These are phyloP conservation scores for Itoplectis maculator DNA, from an alignment of 2,888 invertebrate genomes.

Conservation along the genomic window DNA sequence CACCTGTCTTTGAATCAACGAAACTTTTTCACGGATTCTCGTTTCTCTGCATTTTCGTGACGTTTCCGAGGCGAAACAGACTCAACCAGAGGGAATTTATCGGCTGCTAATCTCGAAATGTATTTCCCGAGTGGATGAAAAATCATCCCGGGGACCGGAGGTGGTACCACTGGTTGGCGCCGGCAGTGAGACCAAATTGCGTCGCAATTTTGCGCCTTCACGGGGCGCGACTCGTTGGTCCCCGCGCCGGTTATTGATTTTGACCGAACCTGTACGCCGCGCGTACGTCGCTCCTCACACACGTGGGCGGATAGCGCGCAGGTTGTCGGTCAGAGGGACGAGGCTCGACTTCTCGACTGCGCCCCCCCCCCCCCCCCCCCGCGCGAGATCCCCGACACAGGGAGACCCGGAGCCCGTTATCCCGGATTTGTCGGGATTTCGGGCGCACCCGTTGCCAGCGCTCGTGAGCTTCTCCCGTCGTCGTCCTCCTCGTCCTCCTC, in stretches of 20 bases:
- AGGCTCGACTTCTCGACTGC: constrained; percentile 74
- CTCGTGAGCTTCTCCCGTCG: constrained; percentile 11
- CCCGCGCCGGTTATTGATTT: not conserved
- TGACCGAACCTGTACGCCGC: constrained; percentile 2
- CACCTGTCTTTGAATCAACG: too few species aligned
- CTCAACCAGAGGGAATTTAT: not conserved
- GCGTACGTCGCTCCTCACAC: constrained; percentile 43
- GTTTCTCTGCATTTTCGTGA: too few species aligned
- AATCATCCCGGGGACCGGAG: too few species aligned
- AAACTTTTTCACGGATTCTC: not conserved
- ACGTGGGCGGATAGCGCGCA: constrained; percentile 8
- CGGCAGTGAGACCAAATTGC: too few species aligned
- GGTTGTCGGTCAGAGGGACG: constrained; percentile 34
- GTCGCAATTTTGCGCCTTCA: too few species aligned
- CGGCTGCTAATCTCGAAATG: not conserved
- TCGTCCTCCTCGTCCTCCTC: not conserved
- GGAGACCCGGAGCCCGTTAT: constrained; percentile 70
- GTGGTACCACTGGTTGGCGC: too few species aligned
- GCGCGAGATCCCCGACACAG: constrained; percentile 72
- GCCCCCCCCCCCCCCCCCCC: too few species aligned
- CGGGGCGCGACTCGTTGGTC: not conserved
- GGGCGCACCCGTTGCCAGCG: constrained; percentile 40
- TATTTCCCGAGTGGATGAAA: too few species aligned
- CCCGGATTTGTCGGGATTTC: constrained; percentile 71
- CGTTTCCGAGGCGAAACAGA: not conserved